Percentiles rank a stretch among this genome's conserved stretches.
phyloP scores from a whole-genome alignment of 2,113 vertebrate genomes.

The Perognathus longimembris region DNA sequence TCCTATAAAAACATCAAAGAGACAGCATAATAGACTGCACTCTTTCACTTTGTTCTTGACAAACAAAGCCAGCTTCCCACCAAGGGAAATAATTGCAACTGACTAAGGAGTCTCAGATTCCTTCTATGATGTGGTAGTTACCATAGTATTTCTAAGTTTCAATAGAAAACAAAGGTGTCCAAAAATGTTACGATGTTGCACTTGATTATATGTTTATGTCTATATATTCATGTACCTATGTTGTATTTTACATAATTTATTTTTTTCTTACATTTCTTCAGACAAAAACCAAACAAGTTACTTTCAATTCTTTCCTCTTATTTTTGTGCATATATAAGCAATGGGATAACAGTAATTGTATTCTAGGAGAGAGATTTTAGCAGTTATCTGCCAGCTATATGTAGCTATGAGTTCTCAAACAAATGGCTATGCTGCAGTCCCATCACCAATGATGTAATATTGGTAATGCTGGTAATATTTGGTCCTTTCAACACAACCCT shows the following conservation, averaged over 20 bases:
- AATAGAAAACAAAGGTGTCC: constrained; percentile 78
- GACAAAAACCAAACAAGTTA: neutral
- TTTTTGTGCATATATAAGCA: neutral
- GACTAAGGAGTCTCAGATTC: constrained; percentile 82
- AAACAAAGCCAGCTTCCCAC: constrained; percentile 82
- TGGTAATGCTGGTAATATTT: neutral
- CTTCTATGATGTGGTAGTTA: constrained; percentile 77
- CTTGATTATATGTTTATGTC: neutral
- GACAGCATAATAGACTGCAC: constrained; percentile 79
- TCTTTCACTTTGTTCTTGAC: constrained; percentile 77
- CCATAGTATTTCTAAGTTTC: constrained; percentile 77
- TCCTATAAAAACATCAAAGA: constrained; percentile 92
- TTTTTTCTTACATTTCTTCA: neutral
- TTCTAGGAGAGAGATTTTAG: neutral
- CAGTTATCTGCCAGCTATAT: neutral
- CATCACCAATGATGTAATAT: neutral
- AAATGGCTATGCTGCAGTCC: neutral
- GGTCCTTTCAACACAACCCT: neutral
- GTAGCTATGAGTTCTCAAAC: constrained; percentile 30
- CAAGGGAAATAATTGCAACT: constrained; percentile 80
- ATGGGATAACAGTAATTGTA: neutral
- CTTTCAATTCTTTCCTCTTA: neutral
- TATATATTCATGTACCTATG: neutral
- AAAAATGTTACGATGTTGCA: constrained; percentile 6
- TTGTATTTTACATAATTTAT: neutral